Conservation (phyloP, 2,113 vertebrate species). For the Prietella phreatophila region DNA sequence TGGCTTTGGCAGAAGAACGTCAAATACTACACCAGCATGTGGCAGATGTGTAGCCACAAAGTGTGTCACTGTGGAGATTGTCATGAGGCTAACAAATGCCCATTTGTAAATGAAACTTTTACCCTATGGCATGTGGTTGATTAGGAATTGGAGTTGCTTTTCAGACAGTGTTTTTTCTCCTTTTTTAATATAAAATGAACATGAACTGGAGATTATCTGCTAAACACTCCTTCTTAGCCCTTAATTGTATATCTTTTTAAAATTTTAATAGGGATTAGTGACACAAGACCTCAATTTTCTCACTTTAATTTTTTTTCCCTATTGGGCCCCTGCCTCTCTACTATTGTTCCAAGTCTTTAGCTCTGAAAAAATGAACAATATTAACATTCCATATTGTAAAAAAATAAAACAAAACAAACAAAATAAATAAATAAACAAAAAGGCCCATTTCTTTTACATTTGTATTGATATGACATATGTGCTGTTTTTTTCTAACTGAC, state of each 20-base stretch:
- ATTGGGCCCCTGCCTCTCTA: neutral
- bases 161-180: neutral
- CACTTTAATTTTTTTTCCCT: too few species aligned
- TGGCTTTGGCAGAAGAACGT: slow-evolving; percentile 17
- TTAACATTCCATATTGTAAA: neutral
- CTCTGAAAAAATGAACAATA: neutral
- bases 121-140: neutral
- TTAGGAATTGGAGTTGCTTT: neutral
- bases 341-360: neutral
- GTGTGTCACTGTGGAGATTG: slow-evolving; percentile 35
- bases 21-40: slow-evolving; percentile 52
- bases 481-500: neutral
- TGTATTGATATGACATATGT: neutral
- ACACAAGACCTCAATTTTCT: neutral
- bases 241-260: neutral
- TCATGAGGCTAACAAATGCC: slow-evolving; percentile 37
- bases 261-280: neutral
- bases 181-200: neutral
- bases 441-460: neutral
- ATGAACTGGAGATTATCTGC: neutral
- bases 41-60: slow-evolving; percentile 39
- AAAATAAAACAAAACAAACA: neutral
- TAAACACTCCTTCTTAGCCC: neutral
- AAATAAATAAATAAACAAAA: neutral
- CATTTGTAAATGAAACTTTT: slow-evolving; percentile 6